Evolutionary conservation across 2,888 invertebrate genomes (phyloP).

Genomic region (Chymomyza caudatula): DNA sequence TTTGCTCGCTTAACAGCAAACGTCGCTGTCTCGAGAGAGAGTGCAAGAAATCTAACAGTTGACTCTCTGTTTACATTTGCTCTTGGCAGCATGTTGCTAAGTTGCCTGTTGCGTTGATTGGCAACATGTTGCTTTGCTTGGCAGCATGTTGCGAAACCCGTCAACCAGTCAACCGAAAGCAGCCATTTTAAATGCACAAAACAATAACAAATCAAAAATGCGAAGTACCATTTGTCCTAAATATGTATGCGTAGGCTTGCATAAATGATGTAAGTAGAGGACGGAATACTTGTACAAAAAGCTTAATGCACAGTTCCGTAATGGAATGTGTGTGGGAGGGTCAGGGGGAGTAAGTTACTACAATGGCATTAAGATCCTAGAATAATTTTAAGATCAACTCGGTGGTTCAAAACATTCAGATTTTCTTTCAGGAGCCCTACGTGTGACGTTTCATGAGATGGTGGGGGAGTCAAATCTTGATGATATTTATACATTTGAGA

Average conservation of each 20-base stretch:
- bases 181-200: conserved; percentile 21
- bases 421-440: too few relatives aligned
- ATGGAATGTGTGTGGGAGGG: too few relatives aligned
- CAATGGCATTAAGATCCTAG: too few relatives aligned
- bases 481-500: too few relatives aligned
- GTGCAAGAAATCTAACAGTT: not conserved
- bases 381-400: too few relatives aligned
- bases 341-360: too few relatives aligned
- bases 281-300: not conserved
- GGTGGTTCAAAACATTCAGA: too few relatives aligned
- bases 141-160: not conserved
- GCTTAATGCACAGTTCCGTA: not conserved
- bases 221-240: conserved; percentile 31
- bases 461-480: too few relatives aligned
- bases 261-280: conserved; percentile 28
- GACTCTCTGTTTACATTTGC: conserved; percentile 26
- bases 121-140: not conserved
- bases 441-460: too few relatives aligned
- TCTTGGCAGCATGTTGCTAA: conserved; percentile 31
- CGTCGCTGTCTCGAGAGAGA: not conserved
- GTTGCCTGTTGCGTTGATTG: not conserved
- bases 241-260: conserved; percentile 25
- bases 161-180: not conserved
- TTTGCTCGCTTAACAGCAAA: conserved; percentile 14
- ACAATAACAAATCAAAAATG: conserved; percentile 33